Conservation (phyloP, 2,797 vertebrate species). For the Nasua narica region DNA sequence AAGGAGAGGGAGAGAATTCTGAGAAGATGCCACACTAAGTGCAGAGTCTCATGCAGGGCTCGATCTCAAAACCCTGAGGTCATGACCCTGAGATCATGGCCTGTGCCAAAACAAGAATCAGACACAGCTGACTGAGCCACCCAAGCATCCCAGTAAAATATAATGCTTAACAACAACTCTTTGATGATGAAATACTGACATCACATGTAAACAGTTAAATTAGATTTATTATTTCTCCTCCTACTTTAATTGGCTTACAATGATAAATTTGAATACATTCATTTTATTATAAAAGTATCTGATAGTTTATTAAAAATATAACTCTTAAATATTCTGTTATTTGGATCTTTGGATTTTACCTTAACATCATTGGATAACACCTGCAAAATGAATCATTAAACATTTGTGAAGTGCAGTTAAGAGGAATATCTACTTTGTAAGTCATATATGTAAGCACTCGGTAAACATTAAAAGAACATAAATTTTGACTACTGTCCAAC, state of each 20-base stretch:
- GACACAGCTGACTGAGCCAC: background rate
- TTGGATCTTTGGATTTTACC: background rate
- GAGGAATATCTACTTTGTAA: background rate
- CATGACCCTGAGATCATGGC: background rate
- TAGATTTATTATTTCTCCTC: background rate
- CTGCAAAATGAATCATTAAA: conserved; percentile 26
- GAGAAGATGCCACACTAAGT: background rate
- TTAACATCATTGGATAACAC: background rate
- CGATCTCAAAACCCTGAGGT: background rate
- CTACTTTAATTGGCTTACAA: background rate
- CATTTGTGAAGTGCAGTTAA: background rate
- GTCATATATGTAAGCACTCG: background rate
- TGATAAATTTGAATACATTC: background rate
- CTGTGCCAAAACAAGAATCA: background rate
- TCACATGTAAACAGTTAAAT: background rate
- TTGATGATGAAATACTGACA: background rate
- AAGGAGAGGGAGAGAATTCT: background rate
- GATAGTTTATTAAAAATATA: background rate
- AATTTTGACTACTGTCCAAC: background rate
- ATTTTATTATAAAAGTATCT: background rate
- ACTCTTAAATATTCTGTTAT: background rate
- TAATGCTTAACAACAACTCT: background rate
- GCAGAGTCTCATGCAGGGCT: background rate
- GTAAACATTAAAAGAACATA: conserved; percentile 1
- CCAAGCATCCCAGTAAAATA: background rate